Evolutionary conservation across 2,113 vertebrate genomes (phyloP).

Genomic region (Gadus chalcogrammus): DNA sequence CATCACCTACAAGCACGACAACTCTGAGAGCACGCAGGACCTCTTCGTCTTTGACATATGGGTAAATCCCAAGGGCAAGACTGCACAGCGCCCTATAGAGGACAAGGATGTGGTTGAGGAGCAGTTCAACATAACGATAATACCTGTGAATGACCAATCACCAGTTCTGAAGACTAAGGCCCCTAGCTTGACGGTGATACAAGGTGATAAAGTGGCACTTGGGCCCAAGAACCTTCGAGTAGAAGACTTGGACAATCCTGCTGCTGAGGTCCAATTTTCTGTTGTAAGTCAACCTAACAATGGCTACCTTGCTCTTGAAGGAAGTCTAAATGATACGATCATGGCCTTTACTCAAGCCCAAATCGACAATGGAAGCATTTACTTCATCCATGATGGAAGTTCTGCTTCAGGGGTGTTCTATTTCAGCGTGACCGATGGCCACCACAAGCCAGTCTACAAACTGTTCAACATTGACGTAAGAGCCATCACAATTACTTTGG

Average conservation of each 20-base stretch:
- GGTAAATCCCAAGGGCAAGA: conserved; percentile 79
- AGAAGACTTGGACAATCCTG: conserved; percentile 81
- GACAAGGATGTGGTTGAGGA: conserved; percentile 75
- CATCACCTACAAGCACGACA: conserved; percentile 81
- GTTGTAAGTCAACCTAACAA: conserved; percentile 82
- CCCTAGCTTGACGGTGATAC: conserved; percentile 76
- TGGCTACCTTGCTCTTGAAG: conserved; percentile 77
- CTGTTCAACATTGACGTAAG: conserved; percentile 84
- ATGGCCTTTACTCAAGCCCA: conserved; percentile 83
- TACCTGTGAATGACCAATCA: conserved; percentile 81
- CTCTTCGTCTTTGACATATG: conserved; percentile 80
- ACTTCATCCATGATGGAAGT: conserved; percentile 86
- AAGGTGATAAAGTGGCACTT: conserved; percentile 73
- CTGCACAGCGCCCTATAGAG: conserved; percentile 68
- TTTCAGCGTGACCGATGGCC: conserved; percentile 86
- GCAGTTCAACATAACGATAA: conserved; percentile 81
- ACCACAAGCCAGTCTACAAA: conserved; percentile 85
- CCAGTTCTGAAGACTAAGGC: conserved; percentile 84
- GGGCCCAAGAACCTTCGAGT: conserved; percentile 78
- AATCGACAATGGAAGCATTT: conserved; percentile 74
- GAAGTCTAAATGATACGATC: conserved; percentile 66
- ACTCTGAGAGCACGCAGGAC: conserved; percentile 82
- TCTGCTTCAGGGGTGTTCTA: conserved; percentile 83
- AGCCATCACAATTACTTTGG: conserved; percentile 73
- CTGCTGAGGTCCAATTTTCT: conserved; percentile 79